These are phyloP conservation scores for Julus scanicus DNA, from an alignment of 2,888 invertebrate genomes.

Conservation along the genomic window DNA sequence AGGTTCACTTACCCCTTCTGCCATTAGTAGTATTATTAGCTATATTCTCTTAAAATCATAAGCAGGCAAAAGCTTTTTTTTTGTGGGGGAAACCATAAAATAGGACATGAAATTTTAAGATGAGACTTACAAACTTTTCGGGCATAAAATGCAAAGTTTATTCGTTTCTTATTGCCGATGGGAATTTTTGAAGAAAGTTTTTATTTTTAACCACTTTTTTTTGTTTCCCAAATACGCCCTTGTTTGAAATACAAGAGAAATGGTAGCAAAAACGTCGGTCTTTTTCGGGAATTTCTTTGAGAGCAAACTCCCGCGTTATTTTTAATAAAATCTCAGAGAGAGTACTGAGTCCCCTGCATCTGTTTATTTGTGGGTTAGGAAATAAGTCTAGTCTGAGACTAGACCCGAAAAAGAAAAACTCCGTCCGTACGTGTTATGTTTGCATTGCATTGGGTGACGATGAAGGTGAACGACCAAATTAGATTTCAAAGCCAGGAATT, in stretches of 20 bases:
- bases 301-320: not conserved
- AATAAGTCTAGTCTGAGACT: slow-evolving; percentile 39
- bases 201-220: slow-evolving; percentile 37
- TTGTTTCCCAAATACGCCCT: not conserved
- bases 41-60: slow-evolving; percentile 9
- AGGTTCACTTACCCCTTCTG: slow-evolving; percentile 39
- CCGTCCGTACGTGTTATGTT: slow-evolving; percentile 11
- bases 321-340: not conserved
- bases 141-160: not conserved
- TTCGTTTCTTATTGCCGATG: not conserved
- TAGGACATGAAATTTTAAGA: not conserved
- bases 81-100: slow-evolving; percentile 26
- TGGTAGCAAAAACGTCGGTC: not conserved
- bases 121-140: not conserved
- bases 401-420: not conserved
- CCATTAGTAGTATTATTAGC: slow-evolving; percentile 29
- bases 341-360: not conserved
- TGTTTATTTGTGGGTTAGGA: slow-evolving; percentile 1
- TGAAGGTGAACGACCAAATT: slow-evolving; percentile 43
- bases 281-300: slow-evolving; percentile 32
- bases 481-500: slow-evolving; percentile 23
- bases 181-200: not conserved
- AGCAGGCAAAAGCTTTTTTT: not conserved
- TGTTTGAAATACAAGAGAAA: not conserved
- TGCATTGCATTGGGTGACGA: slow-evolving; percentile 20